Evolutionary conservation across 2,113 vertebrate genomes (phyloP).

Genomic region (Nycticebus coucang): DNA sequence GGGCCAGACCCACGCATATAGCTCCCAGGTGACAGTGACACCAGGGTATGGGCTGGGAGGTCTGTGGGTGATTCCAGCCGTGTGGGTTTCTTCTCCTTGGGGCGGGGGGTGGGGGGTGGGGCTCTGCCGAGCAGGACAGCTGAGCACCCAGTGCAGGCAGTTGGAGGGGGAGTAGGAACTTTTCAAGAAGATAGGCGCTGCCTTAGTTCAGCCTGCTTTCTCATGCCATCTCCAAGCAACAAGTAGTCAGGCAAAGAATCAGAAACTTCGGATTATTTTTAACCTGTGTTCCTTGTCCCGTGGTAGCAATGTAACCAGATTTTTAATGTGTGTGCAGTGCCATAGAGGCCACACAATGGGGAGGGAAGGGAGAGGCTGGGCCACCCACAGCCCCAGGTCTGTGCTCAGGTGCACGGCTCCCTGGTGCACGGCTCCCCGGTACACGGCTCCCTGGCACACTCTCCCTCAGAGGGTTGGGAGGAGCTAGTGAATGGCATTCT

Average conservation of each 20-base stretch:
- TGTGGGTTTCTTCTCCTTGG: background rate
- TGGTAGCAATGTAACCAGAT: background rate
- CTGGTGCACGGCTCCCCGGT: too few species aligned
- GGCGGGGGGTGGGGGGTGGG: background rate
- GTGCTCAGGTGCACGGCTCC: rapidly evolving
- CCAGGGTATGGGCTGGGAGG: background rate
- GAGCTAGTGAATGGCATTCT: background rate
- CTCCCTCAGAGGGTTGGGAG: too few species aligned
- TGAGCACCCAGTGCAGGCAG: background rate
- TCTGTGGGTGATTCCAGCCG: background rate
- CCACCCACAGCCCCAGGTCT: rapidly evolving
- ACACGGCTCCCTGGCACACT: rapidly evolving
- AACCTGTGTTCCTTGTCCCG: background rate
- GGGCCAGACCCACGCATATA: background rate
- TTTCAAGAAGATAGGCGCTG: background rate
- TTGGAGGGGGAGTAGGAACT: background rate
- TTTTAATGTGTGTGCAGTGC: rapidly evolving
- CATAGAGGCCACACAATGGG: rapidly evolving
- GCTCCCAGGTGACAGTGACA: constrained; percentile 24
- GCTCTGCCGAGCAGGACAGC: background rate
- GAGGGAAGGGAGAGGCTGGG: background rate
- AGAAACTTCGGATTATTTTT: background rate
- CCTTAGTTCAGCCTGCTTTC: background rate
- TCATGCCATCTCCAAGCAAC: background rate
- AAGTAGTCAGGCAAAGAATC: background rate